A percentile compares a stretch with the other conserved stretches of the same genome.
Evolutionary conservation across 2,888 invertebrate species (phyloP).

Genomic region (Bibio marci): DNA sequence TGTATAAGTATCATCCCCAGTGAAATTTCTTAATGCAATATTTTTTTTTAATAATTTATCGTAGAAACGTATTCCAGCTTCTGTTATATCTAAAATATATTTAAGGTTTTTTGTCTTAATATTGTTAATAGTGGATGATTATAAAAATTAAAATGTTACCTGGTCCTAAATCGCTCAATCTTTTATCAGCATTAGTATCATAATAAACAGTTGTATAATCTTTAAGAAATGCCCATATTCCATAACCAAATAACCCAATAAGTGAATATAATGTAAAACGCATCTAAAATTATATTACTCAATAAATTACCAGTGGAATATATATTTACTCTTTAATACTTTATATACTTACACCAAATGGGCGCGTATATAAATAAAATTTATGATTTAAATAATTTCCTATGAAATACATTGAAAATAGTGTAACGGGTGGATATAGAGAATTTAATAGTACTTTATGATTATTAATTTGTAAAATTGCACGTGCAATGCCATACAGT

Average conservation of each 20-base stretch:
- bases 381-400: conserved; percentile 34
- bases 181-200: conserved; percentile 45
- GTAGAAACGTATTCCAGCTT: conserved; percentile 63
- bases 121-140: background rate
- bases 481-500: conserved; percentile 61
- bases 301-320: no score
- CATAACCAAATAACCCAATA: conserved; percentile 36
- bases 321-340: background rate
- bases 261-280: conserved; percentile 36
- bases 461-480: conserved; percentile 45
- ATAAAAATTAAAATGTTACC: conserved; percentile 9
- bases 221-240: conserved; percentile 43
- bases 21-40: conserved; percentile 46
- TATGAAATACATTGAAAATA: conserved; percentile 35
- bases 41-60: conserved; percentile 54
- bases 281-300: conserved; percentile 12
- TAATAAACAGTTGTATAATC: conserved; percentile 44
- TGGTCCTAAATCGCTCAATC: conserved; percentile 38
- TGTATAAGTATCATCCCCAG: conserved; percentile 46
- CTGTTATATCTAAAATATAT: conserved; percentile 33
- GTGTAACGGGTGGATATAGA: conserved; percentile 31
- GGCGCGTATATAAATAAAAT: conserved; percentile 37
- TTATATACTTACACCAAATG: conserved; percentile 16
- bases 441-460: conserved; percentile 40
- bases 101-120: background rate